phyloP scores from a whole-genome alignment of 2,797 vertebrate genomes.

The Hippopotamyrus pictus region DNA sequence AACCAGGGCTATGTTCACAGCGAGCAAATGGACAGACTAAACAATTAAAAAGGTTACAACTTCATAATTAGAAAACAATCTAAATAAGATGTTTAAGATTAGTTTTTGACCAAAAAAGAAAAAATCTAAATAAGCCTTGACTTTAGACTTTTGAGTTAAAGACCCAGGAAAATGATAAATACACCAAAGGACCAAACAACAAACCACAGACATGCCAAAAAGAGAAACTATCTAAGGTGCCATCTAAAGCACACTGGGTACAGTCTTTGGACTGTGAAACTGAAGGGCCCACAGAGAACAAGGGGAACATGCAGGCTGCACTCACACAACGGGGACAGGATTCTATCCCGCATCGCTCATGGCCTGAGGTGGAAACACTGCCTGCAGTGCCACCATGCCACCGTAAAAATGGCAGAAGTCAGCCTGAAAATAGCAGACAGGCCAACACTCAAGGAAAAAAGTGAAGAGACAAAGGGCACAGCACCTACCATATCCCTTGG shows the following conservation, averaged over 20 bases:
- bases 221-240: background rate
- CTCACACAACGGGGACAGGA: background rate
- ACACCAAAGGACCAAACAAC: background rate
- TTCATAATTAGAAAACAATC: background rate
- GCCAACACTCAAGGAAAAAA: background rate
- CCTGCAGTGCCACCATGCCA: background rate
- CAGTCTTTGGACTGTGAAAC: background rate
- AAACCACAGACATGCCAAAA: background rate
- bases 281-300: background rate
- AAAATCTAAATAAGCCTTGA: background rate
- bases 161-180: background rate
- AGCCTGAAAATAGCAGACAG: background rate
- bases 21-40: background rate
- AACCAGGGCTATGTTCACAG: background rate
- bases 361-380: too few species aligned
- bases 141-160: background rate
- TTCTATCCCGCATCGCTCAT: background rate
- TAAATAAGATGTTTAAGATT: background rate
- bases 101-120: background rate
- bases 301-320: background rate
- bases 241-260: background rate
- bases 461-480: background rate
- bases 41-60: background rate
- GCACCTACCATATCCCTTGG: slow-evolving; percentile 86
- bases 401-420: background rate